These are phyloP conservation scores for Rhaphigaster nebulosa DNA, from an alignment of 2,888 invertebrate species.

Conservation along the genomic window DNA sequence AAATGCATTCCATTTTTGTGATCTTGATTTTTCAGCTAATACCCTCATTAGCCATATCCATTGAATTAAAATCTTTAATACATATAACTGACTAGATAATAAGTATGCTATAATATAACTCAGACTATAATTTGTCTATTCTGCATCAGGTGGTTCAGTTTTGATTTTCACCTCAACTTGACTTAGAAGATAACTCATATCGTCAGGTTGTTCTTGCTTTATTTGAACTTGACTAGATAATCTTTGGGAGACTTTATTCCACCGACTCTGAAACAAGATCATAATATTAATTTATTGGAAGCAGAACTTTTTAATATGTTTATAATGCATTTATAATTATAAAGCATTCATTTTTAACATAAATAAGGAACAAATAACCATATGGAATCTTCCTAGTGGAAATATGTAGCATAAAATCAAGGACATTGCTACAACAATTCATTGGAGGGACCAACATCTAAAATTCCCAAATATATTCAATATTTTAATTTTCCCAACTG, in stretches of 20 bases:
- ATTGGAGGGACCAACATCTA: too few relatives aligned
- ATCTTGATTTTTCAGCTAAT: neutral
- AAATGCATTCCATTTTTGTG: neutral
- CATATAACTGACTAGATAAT: slow-evolving; percentile 4
- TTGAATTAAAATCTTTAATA: neutral
- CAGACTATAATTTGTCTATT: neutral
- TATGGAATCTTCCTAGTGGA: too few relatives aligned
- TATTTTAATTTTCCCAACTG: too few relatives aligned
- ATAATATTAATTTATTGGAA: neutral
- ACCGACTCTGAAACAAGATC: slow-evolving; percentile 58
- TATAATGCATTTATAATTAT: neutral
- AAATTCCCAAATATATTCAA: too few relatives aligned
- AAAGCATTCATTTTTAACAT: neutral
- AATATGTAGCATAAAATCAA: too few relatives aligned
- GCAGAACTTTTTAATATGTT: neutral
- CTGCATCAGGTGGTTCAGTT: slow-evolving; percentile 66
- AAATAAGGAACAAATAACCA: too few relatives aligned
- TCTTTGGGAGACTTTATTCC: slow-evolving; percentile 59
- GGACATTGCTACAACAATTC: too few relatives aligned
- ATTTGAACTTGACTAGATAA: slow-evolving; percentile 61
- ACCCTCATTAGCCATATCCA: neutral
- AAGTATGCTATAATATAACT: neutral
- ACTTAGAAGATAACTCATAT: slow-evolving; percentile 66
- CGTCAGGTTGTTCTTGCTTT: slow-evolving; percentile 64
- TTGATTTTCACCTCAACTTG: slow-evolving; percentile 68